Conservation (phyloP, 2,113 vertebrate species). For the Anhinga rufa region DNA sequence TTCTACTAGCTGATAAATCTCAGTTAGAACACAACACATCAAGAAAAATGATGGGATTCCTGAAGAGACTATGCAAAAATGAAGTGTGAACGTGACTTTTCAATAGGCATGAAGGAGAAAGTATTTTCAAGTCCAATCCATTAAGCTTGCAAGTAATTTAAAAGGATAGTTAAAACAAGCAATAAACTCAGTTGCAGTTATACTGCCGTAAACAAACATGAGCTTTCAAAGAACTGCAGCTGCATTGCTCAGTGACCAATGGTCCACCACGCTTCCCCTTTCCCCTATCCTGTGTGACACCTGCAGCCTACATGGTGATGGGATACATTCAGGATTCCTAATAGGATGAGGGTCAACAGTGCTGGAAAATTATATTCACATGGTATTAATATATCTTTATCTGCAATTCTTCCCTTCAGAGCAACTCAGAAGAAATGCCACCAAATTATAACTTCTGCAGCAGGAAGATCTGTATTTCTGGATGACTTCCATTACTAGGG, state of each 20-base stretch:
- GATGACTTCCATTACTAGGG: background rate
- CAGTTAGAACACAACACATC: background rate
- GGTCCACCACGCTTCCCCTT: fast-evolving
- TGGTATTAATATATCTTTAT: background rate
- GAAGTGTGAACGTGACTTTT: fast-evolving
- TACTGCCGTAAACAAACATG: fast-evolving
- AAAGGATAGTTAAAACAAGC: background rate
- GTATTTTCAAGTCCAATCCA: background rate
- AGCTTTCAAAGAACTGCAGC: background rate
- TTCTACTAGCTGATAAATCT: background rate
- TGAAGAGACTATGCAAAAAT: background rate
- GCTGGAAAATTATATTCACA: background rate
- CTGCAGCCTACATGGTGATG: background rate
- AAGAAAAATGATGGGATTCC: background rate
- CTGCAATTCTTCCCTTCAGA: background rate
- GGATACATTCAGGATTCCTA: background rate
- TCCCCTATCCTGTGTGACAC: background rate
- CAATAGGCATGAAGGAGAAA: background rate
- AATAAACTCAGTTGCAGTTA: background rate
- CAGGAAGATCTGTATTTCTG: background rate
- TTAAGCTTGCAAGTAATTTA: background rate
- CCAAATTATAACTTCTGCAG: background rate
- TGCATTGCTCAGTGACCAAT: fast-evolving
- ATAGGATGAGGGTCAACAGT: background rate
- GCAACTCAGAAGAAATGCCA: background rate